phyloP scores from a whole-genome alignment of 2,113 vertebrate species.

The Rhizomys pruinosus region DNA sequence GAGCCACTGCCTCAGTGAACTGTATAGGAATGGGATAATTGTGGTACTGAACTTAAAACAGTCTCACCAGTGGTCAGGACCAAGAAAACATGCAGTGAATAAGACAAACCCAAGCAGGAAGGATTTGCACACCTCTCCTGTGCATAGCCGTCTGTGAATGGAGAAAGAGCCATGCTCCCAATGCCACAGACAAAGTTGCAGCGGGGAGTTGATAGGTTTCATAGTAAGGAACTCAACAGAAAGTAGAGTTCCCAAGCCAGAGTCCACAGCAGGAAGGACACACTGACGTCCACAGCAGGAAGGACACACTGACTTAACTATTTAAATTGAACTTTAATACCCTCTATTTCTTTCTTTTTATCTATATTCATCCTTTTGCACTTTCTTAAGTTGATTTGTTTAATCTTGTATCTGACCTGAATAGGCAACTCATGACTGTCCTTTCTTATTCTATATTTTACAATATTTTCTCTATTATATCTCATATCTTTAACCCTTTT shows the following conservation, averaged over 20 bases:
- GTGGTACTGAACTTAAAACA: neutral
- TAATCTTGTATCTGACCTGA: neutral
- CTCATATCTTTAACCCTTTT: neutral
- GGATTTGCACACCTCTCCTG: neutral
- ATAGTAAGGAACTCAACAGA: neutral
- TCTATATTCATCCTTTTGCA: too few species aligned
- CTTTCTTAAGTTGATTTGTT: too few species aligned
- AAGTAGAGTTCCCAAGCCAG: neutral
- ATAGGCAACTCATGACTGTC: neutral
- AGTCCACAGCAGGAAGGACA: neutral
- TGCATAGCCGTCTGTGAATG: neutral
- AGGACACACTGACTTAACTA: too few species aligned
- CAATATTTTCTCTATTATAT: neutral
- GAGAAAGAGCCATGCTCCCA: neutral
- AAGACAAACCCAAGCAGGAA: neutral
- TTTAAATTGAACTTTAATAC: too few species aligned
- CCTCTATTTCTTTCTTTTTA: too few species aligned
- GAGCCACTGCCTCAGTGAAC: neutral
- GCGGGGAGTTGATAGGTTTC: too few species aligned
- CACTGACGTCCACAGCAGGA: too few species aligned
- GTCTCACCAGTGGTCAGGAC: too few species aligned
- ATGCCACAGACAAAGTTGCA: neutral
- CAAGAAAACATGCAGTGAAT: neutral
- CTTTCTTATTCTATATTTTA: neutral
- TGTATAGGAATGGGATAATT: neutral